Base-by-base conservation (phyloP, 1,140 invertebrate genomes). In the Tyrophagus putrescentiae region DNA sequence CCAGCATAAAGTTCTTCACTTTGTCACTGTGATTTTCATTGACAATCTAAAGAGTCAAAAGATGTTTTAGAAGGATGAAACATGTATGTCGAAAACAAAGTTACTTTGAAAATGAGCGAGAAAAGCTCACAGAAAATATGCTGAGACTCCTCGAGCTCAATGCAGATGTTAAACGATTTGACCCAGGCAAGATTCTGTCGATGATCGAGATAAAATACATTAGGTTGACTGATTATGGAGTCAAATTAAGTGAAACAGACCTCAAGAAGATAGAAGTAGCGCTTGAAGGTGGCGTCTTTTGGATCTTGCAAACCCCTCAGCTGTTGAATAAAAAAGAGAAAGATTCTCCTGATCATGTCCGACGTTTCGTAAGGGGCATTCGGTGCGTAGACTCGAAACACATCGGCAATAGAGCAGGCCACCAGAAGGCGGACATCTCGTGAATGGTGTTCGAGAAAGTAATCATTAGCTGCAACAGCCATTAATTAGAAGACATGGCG, bases 151-250 rank as follows among this genome's bases (percentile, higher is more conserved):
- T 97, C 92, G 36, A 97, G 72, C 71, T 98, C 93, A 71, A 97
- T 92, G 72, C 93, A 97, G 83, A 98, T 96, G 72, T 96, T 96
- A 72, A 98, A 98, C 0, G 91, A 94, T 71, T 98, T 98, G 23
- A 96, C 92, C 74, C 93, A 97, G 9, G 92, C 91, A 62, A 98
- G 77, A 74, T 96, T 98, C 77, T 96, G 85, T n/a, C n/a, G n/a
- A n/a, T n/a, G n/a, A n/a, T n/a, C n/a, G n/a, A n/a, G n/a, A 74
- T 44, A 88, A 75, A 58, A 60, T 65, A 61, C 58, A 60, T 36
- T 33, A n/a, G 64, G n/a, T 58, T 58, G 31, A 57, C 58, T 57
- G 25, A 45, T 23, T 39, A 44, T 45, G 27, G 44, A 59, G 29
- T 41, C 13, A 34, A 23, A n/a, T 34, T 42, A 23, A 0, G 11